Evolutionary conservation across 2,113 vertebrate species (phyloP).

Genomic region (Haplochromis burtoni): DNA sequence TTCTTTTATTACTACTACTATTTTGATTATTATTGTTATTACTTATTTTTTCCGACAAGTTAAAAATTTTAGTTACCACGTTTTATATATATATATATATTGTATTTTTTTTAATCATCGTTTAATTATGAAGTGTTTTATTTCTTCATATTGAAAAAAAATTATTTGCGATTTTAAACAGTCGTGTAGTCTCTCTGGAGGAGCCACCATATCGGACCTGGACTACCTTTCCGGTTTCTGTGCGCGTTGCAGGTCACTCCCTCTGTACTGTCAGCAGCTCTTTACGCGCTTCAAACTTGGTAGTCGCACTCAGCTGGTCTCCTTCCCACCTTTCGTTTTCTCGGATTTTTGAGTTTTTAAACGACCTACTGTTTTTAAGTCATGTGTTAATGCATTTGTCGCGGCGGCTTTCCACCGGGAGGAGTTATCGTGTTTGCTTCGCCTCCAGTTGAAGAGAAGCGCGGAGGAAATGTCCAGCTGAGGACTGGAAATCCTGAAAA

Average conservation of each 20-base stretch:
- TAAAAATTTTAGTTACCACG: rapidly evolving
- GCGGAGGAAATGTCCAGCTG: slow-evolving; percentile 64
- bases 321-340: background rate
- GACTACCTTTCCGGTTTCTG: slow-evolving; percentile 67
- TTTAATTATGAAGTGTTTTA: background rate
- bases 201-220: background rate
- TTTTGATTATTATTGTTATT: background rate
- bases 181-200: background rate
- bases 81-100: too few species aligned
- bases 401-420: background rate
- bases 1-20: background rate
- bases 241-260: slow-evolving; percentile 33
- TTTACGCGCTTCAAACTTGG: slow-evolving; percentile 7
- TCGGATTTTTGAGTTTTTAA: background rate
- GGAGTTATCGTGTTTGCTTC: slow-evolving; percentile 25
- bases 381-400: slow-evolving; percentile 20
- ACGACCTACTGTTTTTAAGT: background rate
- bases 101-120: background rate
- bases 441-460: slow-evolving; percentile 8
- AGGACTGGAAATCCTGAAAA: slow-evolving; percentile 48
- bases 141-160: background rate
- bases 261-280: slow-evolving; percentile 33
- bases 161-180: rapidly evolving
- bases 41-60: background rate
- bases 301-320: background rate